A percentile compares a stretch with the other conserved stretches of the same genome.
Conservation (phyloP, 2,797 vertebrate genomes). For the Garrulus glandarius region DNA sequence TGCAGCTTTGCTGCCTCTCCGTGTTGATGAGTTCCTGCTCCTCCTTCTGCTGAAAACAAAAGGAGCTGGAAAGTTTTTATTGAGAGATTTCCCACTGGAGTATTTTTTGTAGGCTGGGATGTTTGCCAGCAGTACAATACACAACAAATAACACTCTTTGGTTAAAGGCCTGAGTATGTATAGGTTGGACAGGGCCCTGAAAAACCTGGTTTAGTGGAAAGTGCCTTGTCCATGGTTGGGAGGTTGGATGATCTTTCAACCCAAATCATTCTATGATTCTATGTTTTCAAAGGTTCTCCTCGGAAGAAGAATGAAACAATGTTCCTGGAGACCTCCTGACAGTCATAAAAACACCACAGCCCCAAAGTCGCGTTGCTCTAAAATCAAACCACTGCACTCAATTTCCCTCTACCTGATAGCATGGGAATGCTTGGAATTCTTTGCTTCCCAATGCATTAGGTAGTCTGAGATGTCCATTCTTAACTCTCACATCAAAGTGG, state of each 20-base stretch:
- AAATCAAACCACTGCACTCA: accelerated
- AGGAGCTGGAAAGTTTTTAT: not conserved
- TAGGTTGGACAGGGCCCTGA: not conserved
- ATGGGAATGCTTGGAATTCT: not conserved
- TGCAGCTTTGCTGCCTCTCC: not conserved
- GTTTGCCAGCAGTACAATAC: not conserved
- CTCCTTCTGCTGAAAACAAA: not conserved
- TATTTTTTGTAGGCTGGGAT: not conserved
- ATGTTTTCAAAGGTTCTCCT: not conserved
- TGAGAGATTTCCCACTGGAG: not conserved
- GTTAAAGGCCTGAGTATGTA: not conserved
- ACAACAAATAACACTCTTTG: not conserved
- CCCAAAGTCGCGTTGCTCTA: not conserved
- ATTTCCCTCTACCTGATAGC: not conserved
- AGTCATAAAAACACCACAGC: not conserved
- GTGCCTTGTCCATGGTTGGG: not conserved
- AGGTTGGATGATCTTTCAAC: not conserved
- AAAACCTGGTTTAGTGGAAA: not conserved
- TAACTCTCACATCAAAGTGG: not conserved
- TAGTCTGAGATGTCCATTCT: not conserved
- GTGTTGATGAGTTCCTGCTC: not conserved
- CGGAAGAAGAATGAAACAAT: not conserved
- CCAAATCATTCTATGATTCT: not conserved
- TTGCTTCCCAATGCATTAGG: not conserved
- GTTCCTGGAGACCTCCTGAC: not conserved